phyloP scores from a whole-genome alignment of 2,113 vertebrate species.

The Amazona guildingii region DNA sequence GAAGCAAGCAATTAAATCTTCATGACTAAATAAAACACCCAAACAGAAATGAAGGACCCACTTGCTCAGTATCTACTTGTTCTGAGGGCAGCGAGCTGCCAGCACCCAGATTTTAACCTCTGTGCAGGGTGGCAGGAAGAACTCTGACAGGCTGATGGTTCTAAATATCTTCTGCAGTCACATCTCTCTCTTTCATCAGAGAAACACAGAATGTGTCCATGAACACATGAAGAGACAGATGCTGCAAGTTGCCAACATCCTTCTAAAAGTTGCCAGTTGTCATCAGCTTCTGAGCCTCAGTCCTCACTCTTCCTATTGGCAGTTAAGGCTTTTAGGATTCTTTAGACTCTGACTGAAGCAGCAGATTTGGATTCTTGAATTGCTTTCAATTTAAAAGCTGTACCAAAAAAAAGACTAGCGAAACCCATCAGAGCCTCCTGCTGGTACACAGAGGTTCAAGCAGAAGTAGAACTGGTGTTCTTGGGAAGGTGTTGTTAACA shows the following conservation, averaged over 20 bases:
- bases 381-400: not conserved
- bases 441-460: not conserved
- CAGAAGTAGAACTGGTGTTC: not conserved
- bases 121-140: not conserved
- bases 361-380: not conserved
- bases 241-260: not conserved
- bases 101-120: not conserved
- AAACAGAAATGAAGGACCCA: not conserved
- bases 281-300: not conserved
- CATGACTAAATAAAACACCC: not conserved
- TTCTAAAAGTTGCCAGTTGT: not conserved
- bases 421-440: conserved; percentile 13
- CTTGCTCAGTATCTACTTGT: not conserved
- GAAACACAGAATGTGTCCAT: fast-evolving
- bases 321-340: not conserved
- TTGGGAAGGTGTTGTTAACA: not conserved
- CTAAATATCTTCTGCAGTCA: not conserved
- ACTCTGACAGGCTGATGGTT: not conserved
- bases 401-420: not conserved
- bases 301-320: not conserved
- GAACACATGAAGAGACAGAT: not conserved
- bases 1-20: not conserved
- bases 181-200: not conserved
- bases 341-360: not conserved
- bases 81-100: not conserved